Conservation (phyloP, 1,140 invertebrate genomes). For the Agraylea sexmaculata region DNA sequence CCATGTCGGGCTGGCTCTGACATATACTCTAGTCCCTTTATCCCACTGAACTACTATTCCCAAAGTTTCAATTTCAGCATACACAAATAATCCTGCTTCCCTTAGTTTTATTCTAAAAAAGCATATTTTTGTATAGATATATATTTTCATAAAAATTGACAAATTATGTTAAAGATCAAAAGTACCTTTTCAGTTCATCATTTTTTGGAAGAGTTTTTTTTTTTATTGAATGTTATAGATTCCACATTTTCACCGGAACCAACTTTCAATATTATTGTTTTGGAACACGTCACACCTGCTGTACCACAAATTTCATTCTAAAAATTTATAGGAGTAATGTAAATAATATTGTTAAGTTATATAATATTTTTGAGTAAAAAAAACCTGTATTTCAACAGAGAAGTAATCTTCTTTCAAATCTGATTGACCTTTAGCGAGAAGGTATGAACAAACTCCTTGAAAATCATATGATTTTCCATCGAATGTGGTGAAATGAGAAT, state of each 20-base stretch:
- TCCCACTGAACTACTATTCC: slow-evolving; percentile 81
- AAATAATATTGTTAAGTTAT: background rate
- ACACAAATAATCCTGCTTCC: slow-evolving; percentile 55
- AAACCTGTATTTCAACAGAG: slow-evolving; percentile 55
- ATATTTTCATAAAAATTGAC: background rate
- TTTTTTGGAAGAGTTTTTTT: slow-evolving; percentile 33
- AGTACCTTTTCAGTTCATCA: slow-evolving; percentile 34
- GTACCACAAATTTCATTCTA: slow-evolving; percentile 77
- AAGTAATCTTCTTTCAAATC: slow-evolving; percentile 49
- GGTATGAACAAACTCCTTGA: slow-evolving; percentile 78
- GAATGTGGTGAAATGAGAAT: slow-evolving; percentile 79
- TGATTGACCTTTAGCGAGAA: slow-evolving; percentile 59
- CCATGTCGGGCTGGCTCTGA: slow-evolving; percentile 57
- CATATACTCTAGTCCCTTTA: slow-evolving; percentile 66
- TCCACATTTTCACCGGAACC: slow-evolving; percentile 45
- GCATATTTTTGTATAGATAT: slow-evolving; percentile 14
- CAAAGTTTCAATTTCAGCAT: slow-evolving; percentile 63
- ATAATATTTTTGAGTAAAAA: slow-evolving; percentile 1
- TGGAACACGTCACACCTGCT: slow-evolving; percentile 75
- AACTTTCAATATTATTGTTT: slow-evolving; percentile 58
- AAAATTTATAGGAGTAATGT: too few relatives aligned
- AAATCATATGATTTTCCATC: slow-evolving; percentile 77
- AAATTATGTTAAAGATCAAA: background rate
- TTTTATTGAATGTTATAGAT: slow-evolving; percentile 40
- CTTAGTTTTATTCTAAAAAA: slow-evolving; percentile 23